These are phyloP conservation scores for Ptychochromis oligacanthus DNA, from an alignment of 2,113 vertebrate genomes.

Conservation along the genomic window DNA sequence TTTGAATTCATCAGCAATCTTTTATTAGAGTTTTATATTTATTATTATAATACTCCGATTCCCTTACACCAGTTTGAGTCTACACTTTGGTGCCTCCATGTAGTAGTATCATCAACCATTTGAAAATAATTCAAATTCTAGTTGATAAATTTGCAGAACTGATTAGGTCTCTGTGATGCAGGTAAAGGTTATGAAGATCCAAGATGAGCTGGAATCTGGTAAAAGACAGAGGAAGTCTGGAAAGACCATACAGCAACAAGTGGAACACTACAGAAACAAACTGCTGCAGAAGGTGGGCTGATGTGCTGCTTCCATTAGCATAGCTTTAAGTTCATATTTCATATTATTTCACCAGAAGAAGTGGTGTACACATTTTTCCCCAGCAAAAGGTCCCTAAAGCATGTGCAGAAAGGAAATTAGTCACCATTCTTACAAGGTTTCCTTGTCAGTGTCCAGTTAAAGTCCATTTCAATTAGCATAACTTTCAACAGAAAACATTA, in stretches of 20 bases:
- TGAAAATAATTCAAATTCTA: neutral
- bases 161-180: constrained; percentile 33
- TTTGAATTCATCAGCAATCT: too few species aligned
- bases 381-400: neutral
- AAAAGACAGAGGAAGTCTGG: constrained; percentile 78
- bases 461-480: too few species aligned
- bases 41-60: too few species aligned
- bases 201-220: constrained; percentile 83
- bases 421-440: too few species aligned
- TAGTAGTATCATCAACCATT: neutral
- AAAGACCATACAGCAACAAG: constrained; percentile 79
- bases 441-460: too few species aligned
- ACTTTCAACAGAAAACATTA: too few species aligned
- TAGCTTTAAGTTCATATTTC: neutral
- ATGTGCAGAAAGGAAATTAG: too few species aligned
- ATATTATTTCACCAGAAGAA: neutral
- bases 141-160: neutral
- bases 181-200: constrained; percentile 84
- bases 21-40: too few species aligned
- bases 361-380: neutral
- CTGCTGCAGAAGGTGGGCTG: constrained; percentile 80
- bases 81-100: too few species aligned
- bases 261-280: constrained; percentile 83
- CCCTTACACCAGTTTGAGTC: neutral
- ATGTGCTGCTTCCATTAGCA: neutral